phyloP scores from a whole-genome alignment of 35 echinoderm and acorn worm species.

The Lytechinus pictus region DNA sequence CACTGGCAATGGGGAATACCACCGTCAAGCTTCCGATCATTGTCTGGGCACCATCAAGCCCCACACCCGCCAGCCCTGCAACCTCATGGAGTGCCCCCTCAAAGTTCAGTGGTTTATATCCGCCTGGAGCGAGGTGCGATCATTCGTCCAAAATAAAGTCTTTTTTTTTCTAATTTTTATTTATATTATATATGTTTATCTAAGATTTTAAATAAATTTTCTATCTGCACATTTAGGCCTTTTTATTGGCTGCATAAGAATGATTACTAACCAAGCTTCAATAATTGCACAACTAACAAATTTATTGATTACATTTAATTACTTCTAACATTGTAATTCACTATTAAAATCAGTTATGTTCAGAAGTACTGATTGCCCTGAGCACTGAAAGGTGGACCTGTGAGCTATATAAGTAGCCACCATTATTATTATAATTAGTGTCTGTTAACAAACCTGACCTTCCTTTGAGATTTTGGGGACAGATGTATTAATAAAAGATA shows the following conservation, averaged over 20 bases:
- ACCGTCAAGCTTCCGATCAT: slow-evolving; percentile 28
- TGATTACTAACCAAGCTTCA: background rate
- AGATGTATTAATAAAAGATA: background rate
- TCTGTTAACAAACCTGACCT: too few relatives aligned
- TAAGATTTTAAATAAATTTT: background rate
- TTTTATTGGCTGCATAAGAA: background rate
- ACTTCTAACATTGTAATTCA: background rate
- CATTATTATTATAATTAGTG: too few relatives aligned
- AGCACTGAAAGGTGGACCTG: too few relatives aligned
- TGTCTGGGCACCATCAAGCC: slow-evolving; percentile 68
- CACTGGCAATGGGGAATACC: slow-evolving; percentile 56
- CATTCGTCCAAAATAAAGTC: background rate
- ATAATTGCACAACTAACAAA: background rate
- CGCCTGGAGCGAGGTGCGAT: slow-evolving; percentile 93
- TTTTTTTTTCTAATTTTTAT: slow-evolving; percentile 46
- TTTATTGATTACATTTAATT: background rate
- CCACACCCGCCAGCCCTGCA: slow-evolving; percentile 58
- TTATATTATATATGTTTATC: background rate
- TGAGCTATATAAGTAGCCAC: too few relatives aligned
- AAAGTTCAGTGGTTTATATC: slow-evolving; percentile 99
- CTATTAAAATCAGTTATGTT: background rate
- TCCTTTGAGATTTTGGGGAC: background rate
- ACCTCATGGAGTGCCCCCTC: slow-evolving; percentile 68
- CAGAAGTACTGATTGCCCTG: background rate
- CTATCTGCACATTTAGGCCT: background rate